These are phyloP conservation scores for Actinemys pallida DNA, from an alignment of 2,113 vertebrate genomes.

Conservation along the genomic window DNA sequence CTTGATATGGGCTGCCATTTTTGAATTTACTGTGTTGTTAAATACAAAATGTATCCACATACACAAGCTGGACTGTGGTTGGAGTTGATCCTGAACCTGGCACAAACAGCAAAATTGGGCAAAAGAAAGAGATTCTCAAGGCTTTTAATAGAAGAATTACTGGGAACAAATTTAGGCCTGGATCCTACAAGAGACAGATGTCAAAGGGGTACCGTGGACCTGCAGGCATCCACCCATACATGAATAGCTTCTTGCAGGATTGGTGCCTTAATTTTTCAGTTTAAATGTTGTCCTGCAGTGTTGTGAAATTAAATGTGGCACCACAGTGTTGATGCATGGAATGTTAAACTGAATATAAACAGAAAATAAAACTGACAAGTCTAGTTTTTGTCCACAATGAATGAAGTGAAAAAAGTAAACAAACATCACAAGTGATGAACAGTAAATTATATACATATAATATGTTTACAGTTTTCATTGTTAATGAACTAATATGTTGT, in stretches of 20 bases:
- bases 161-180: too few relatives aligned
- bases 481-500: not conserved
- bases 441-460: not conserved
- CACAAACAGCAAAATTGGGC: not conserved
- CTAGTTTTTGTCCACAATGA: not conserved
- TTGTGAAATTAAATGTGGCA: not conserved
- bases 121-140: not conserved
- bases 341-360: not conserved
- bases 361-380: not conserved
- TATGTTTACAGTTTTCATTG: not conserved
- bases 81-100: constrained; percentile 21
- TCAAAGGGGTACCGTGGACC: not conserved
- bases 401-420: not conserved
- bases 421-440: not conserved
- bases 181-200: not conserved
- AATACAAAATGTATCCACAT: constrained; percentile 55
- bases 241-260: not conserved
- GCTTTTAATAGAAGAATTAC: not conserved
- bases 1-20: constrained; percentile 68
- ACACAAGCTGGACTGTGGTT: constrained; percentile 42
- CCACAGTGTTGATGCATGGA: not conserved
- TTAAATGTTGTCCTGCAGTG: accelerated
- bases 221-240: not conserved
- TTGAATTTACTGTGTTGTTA: constrained; percentile 68
- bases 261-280: not conserved